These are phyloP conservation scores for Furnarius figulus DNA, from an alignment of 2,113 vertebrate genomes.

Conservation along the genomic window DNA sequence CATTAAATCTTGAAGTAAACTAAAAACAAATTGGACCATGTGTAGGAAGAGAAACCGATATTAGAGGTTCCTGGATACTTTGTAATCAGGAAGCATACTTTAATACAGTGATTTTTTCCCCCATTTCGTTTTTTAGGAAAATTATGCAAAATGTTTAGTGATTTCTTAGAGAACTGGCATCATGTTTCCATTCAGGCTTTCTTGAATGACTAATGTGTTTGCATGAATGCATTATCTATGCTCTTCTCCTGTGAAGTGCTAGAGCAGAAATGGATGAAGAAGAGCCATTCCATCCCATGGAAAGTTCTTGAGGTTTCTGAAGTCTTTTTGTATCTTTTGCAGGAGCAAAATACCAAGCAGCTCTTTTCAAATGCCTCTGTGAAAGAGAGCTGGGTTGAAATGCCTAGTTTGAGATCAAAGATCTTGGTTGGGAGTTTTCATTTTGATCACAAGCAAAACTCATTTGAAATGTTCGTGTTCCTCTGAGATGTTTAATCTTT, in stretches of 20 bases:
- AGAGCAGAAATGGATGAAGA: background rate
- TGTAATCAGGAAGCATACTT: background rate
- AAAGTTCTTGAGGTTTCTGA: background rate
- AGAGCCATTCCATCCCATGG: background rate
- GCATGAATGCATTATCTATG: background rate
- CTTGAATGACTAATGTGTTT: background rate
- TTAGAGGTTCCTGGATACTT: background rate
- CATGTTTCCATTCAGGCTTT: background rate
- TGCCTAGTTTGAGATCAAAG: background rate
- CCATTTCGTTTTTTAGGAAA: background rate
- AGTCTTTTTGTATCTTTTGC: background rate
- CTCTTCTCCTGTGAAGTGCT: background rate
- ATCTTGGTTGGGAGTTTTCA: background rate
- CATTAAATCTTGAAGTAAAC: background rate
- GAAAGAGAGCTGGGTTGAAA: background rate
- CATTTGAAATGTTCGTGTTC: background rate
- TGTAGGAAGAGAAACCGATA: background rate
- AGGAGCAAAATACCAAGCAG: background rate
- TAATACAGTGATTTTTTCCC: background rate
- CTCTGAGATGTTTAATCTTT: background rate
- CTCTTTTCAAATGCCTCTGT: background rate
- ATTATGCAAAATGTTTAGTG: background rate
- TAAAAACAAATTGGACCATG: conserved; percentile 26
- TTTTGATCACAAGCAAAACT: background rate
- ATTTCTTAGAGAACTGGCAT: background rate